phyloP scores from a whole-genome alignment of 2,888 invertebrate species.

The Macropis europaea region DNA sequence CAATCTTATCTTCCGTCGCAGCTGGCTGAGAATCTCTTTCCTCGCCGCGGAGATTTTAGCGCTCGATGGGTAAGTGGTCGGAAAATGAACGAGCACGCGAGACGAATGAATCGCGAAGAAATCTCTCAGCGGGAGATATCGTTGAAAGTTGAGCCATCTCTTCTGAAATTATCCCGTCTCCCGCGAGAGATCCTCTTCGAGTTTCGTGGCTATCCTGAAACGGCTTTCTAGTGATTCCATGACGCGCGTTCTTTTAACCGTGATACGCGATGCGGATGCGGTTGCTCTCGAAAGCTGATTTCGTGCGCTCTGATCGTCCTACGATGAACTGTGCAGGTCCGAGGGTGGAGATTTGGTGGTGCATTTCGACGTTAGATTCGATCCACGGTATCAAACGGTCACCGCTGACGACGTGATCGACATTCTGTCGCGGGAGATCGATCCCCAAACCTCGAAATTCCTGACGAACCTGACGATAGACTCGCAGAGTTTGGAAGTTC shows the following conservation, averaged over 20 bases:
- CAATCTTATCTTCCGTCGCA: constrained; percentile 87
- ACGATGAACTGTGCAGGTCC: constrained; percentile 78
- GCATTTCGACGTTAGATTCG: constrained; percentile 92
- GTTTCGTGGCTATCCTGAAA: constrained; percentile 4
- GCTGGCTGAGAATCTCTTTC: constrained; percentile 88
- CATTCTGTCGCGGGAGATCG: constrained; percentile 86
- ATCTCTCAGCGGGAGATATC: neutral
- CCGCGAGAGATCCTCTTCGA: constrained; percentile 32
- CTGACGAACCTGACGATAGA: constrained; percentile 85
- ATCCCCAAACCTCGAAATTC: constrained; percentile 82
- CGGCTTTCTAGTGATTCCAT: constrained; percentile 48
- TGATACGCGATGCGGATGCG: constrained; percentile 4
- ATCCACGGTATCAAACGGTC: constrained; percentile 86
- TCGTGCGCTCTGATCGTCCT: too few relatives aligned
- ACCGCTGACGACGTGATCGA: constrained; percentile 85
- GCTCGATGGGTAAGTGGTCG: constrained; percentile 87
- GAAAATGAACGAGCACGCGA: neutral
- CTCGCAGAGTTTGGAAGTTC: constrained; percentile 85
- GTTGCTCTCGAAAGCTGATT: too few relatives aligned
- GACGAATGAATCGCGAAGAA: neutral
- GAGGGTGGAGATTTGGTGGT: constrained; percentile 88
- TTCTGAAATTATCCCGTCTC: neutral
- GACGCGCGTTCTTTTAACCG: constrained; percentile 11
- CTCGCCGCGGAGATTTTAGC: constrained; percentile 90
- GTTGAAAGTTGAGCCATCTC: neutral